Evolutionary conservation across 2,888 invertebrate species (phyloP).

Genomic region (Ceriagrion tenellum): DNA sequence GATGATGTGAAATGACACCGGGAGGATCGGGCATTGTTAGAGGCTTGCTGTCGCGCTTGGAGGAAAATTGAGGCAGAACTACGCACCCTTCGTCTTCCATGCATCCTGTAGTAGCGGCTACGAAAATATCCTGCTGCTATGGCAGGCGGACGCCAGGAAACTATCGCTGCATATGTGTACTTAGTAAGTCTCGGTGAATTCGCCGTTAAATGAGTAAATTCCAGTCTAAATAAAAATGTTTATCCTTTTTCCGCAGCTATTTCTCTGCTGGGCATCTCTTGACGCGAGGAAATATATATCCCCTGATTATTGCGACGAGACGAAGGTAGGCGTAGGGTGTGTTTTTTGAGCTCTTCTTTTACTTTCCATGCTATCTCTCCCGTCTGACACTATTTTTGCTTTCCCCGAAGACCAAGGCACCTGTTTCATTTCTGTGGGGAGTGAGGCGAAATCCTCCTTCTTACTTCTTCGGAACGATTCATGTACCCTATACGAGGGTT

Average conservation of each 20-base stretch:
- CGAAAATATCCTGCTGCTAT: conserved; percentile 50
- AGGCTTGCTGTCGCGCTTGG: background rate
- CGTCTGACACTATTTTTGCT: conserved; percentile 9
- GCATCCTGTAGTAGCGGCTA: conserved; percentile 47
- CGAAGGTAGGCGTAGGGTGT: conserved; percentile 38
- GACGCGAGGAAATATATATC: conserved; percentile 23
- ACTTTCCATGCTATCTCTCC: background rate
- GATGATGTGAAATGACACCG: conserved; percentile 46
- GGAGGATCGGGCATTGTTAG: background rate
- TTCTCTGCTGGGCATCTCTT: conserved; percentile 41
- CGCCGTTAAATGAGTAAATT: background rate
- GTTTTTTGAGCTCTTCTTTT: background rate
- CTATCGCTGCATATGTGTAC: background rate
- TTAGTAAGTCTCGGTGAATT: background rate
- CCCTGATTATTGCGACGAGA: conserved; percentile 53
- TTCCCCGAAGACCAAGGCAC: conserved; percentile 58
- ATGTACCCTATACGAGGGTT: conserved; percentile 80
- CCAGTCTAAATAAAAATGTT: background rate
- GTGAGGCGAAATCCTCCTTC: conserved; percentile 74
- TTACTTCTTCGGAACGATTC: conserved; percentile 81
- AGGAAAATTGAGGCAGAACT: background rate
- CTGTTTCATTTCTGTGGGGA: conserved; percentile 73
- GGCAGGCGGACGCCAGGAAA: conserved; percentile 46
- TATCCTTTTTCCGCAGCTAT: background rate
- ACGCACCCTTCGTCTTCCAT: conserved; percentile 48